phyloP scores from a whole-genome alignment of 2,113 vertebrate genomes.

The human (Homo sapiens) region GRCh38 chr4:7117001-7117500 shows the following conservation, averaged over 20 bases:
- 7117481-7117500: not conserved
- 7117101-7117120: not conserved
- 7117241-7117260: not conserved
- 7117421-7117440: not conserved
- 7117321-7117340: not conserved
- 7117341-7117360: not conserved
- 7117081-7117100: not conserved
- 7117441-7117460: not conserved
- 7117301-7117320: not conserved
- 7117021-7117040: not conserved
- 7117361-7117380: not conserved
- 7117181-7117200: not conserved
- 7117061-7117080: not conserved
- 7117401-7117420: not conserved
- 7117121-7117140: not conserved
- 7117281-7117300: not conserved
- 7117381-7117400: not conserved
- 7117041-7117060: not conserved
- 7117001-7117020: not conserved
- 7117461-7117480: not conserved
- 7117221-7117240: not conserved
- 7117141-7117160: not conserved
- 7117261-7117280: not conserved
- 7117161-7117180: not conserved
- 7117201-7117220: not conserved